Evolutionary conservation across 2,113 vertebrate species (phyloP).

Genomic region (Seriola aureovittata): DNA sequence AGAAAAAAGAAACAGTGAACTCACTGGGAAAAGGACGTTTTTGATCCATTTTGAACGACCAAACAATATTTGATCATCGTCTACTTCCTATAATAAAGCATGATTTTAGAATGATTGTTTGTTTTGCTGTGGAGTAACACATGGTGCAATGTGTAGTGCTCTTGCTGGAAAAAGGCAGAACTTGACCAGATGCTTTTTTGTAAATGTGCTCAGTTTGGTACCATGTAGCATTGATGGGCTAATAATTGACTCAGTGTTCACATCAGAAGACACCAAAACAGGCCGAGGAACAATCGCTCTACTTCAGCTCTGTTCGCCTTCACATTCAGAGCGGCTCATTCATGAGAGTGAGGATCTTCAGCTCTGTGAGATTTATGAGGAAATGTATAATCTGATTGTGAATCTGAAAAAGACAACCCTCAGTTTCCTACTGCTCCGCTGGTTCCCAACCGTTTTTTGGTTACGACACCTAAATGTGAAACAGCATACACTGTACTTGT

Average conservation of each 20-base stretch:
- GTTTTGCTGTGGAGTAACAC: slow-evolving; percentile 27
- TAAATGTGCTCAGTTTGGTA: neutral
- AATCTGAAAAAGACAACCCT: slow-evolving; percentile 21
- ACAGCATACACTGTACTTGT: neutral
- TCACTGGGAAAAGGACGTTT: slow-evolving; percentile 53
- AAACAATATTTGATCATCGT: slow-evolving; percentile 59
- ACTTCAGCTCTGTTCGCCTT: neutral
- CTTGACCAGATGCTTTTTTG: slow-evolving; percentile 7
- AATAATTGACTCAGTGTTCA: slow-evolving; percentile 20
- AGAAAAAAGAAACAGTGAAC: slow-evolving; percentile 41
- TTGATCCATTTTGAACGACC: slow-evolving; percentile 61
- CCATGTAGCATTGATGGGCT: slow-evolving; percentile 9
- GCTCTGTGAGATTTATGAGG: slow-evolving; percentile 8
- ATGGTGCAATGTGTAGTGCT: slow-evolving; percentile 10
- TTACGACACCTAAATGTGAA: neutral
- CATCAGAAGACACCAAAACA: neutral
- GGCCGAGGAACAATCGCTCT: neutral
- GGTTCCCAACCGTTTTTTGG: neutral
- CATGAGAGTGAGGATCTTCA: neutral
- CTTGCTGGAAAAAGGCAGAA: neutral
- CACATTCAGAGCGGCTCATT: neutral
- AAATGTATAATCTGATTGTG: slow-evolving; percentile 9
- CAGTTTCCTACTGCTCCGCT: neutral
- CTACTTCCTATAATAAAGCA: slow-evolving; percentile 64
- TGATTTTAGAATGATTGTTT: slow-evolving; percentile 40